phyloP scores from a whole-genome alignment of 1,140 invertebrate species.

The Lucilia cuprina region DNA sequence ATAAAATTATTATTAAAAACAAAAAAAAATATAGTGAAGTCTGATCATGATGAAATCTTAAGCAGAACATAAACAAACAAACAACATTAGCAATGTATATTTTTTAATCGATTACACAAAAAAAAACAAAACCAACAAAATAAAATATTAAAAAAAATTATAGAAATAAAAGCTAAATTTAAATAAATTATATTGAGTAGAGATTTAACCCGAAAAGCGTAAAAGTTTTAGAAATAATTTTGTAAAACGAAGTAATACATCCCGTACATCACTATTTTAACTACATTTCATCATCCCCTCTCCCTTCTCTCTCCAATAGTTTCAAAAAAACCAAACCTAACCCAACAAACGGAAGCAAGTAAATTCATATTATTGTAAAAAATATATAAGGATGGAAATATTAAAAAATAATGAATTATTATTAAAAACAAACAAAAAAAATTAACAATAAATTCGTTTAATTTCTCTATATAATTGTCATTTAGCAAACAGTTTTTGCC shows the following conservation, averaged over 20 bases:
- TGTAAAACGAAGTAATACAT: constrained; percentile 15
- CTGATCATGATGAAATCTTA: constrained; percentile 56
- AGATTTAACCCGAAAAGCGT: background rate
- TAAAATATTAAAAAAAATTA: background rate
- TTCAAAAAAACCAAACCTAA: background rate
- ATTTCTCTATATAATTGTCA: constrained; percentile 25
- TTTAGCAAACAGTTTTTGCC: constrained; percentile 5
- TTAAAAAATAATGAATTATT: constrained; percentile 29
- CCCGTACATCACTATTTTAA: background rate
- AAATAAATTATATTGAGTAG: background rate
- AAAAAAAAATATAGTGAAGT: constrained; percentile 52
- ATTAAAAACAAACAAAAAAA: background rate
- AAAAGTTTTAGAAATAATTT: constrained; percentile 2
- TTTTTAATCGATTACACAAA: constrained; percentile 3
- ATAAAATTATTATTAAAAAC: constrained; percentile 39
- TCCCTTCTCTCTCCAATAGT: background rate
- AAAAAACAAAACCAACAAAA: background rate
- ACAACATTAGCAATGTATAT: constrained; percentile 30
- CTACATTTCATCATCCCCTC: background rate
- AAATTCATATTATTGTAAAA: constrained; percentile 18
- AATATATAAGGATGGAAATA: constrained; percentile 36
- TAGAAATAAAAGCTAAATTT: background rate
- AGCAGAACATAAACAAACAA: constrained; percentile 23
- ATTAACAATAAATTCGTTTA: constrained; percentile 14
- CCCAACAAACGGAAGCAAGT: background rate